A percentile compares a stretch with the other conserved stretches of the same genome.
phyloP scores from a whole-genome alignment of 2,888 invertebrate genomes.

The Tiphia femorata region DNA sequence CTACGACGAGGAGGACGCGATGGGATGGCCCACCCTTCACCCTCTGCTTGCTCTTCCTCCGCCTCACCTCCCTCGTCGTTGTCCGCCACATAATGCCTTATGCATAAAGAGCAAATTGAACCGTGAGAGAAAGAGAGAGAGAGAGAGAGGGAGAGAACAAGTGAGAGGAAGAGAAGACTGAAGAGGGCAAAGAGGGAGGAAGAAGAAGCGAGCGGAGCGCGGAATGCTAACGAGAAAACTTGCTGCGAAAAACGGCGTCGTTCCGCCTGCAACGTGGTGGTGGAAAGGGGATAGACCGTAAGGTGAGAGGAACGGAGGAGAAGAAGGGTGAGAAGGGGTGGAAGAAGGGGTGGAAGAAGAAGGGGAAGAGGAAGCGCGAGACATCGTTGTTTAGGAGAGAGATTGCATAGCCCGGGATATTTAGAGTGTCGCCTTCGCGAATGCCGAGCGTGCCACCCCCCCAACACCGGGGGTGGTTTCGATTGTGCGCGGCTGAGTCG shows the following conservation, averaged over 20 bases:
- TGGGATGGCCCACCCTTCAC: too few relatives aligned
- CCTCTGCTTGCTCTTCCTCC: too few relatives aligned
- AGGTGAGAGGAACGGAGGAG: not conserved
- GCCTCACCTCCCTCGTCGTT: too few relatives aligned
- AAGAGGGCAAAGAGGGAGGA: too few relatives aligned
- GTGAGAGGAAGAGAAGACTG: too few relatives aligned
- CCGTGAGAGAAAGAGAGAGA: too few relatives aligned
- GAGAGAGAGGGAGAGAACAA: too few relatives aligned
- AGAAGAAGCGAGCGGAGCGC: conserved; percentile 25
- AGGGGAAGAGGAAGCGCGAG: too few relatives aligned
- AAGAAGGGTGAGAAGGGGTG: not conserved
- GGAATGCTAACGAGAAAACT: conserved; percentile 50
- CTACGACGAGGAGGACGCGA: conserved; percentile 2
- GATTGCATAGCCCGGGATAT: not conserved
- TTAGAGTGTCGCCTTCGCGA: too few relatives aligned
- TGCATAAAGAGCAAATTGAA: conserved; percentile 52
- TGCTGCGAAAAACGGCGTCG: conserved; percentile 26
- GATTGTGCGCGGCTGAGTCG: conserved; percentile 31
- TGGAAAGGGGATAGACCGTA: not conserved
- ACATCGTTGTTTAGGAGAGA: not conserved
- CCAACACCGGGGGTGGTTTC: too few relatives aligned
- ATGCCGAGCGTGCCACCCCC: too few relatives aligned
- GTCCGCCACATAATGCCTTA: conserved; percentile 44
- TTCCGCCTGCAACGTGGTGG: conserved; percentile 17
- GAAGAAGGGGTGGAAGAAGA: not conserved